phyloP scores from a whole-genome alignment of 2,113 vertebrate species.

The Thermophis baileyi region DNA sequence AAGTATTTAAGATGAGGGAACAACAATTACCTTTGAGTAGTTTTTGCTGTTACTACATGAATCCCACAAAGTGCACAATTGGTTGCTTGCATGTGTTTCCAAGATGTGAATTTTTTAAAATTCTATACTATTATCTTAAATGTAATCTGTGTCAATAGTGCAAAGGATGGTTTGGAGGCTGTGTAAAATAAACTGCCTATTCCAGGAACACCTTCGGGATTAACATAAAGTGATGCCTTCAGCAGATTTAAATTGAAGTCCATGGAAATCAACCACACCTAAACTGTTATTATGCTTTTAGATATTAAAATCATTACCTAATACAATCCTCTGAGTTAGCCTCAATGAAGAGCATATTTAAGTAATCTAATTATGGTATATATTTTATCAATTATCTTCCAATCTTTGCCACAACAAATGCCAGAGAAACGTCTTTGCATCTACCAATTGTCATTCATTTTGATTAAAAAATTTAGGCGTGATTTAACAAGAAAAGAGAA shows the following conservation, averaged over 20 bases:
- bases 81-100: background rate
- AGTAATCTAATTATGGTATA: background rate
- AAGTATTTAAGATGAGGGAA: background rate
- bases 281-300: background rate
- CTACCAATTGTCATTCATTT: background rate
- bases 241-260: background rate
- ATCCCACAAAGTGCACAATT: background rate
- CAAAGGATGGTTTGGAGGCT: background rate
- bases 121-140: background rate
- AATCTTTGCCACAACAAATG: background rate
- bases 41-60: background rate
- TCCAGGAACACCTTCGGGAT: background rate
- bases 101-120: background rate
- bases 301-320: background rate
- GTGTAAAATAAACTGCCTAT: accelerated
- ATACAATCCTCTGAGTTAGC: background rate
- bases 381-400: background rate
- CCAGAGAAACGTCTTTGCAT: background rate
- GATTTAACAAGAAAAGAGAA: background rate
- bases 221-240: background rate
- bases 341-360: background rate
- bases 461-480: background rate
- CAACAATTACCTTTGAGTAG: background rate
- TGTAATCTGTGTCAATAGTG: background rate
- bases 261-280: background rate